Evolutionary conservation across 2,797 vertebrate genomes (phyloP).

Genomic region (Carcharodon carcharias): DNA sequence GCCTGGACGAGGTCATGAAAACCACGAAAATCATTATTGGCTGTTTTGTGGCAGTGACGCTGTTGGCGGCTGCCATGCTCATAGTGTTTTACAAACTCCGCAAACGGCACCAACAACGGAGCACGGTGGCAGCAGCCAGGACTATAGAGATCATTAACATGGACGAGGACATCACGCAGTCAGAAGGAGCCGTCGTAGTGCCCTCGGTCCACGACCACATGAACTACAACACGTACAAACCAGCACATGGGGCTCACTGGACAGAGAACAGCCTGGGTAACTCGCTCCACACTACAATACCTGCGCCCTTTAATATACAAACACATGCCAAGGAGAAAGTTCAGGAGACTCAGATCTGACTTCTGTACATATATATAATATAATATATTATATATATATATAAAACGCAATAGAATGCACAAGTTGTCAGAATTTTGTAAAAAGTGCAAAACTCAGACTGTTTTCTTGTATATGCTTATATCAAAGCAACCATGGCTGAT

Average conservation of each 20-base stretch:
- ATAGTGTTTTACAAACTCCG: constrained; percentile 96
- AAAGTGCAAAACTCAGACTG: constrained; percentile 76
- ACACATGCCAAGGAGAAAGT: constrained; percentile 94
- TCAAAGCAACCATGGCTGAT: constrained; percentile 41
- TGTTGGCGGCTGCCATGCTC: constrained; percentile 90
- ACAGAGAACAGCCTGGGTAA: constrained; percentile 89
- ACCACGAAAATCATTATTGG: constrained; percentile 99
- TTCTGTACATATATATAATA: constrained; percentile 35
- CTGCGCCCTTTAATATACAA: constrained; percentile 83
- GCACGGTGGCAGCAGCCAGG: constrained; percentile 81
- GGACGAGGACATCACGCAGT: constrained; percentile 77
- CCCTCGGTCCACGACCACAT: constrained; percentile 80
- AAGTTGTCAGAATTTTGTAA: constrained; percentile 78
- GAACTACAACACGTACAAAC: constrained; percentile 89
- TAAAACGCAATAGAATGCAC: constrained; percentile 93
- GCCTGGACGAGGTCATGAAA: constrained; percentile 95
- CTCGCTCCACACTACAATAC: constrained; percentile 77
- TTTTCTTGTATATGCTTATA: constrained; percentile 95
- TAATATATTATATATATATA: constrained; percentile 28
- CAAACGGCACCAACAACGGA: constrained; percentile 91
- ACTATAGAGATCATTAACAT: constrained; percentile 91
- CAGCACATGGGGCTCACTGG: constrained; percentile 82
- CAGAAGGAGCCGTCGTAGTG: constrained; percentile 67
- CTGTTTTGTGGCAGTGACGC: constrained; percentile 92
- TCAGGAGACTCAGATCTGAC: constrained; percentile 97